Conservation (phyloP, 2,113 vertebrate species). For the Chrysemys picta region DNA sequence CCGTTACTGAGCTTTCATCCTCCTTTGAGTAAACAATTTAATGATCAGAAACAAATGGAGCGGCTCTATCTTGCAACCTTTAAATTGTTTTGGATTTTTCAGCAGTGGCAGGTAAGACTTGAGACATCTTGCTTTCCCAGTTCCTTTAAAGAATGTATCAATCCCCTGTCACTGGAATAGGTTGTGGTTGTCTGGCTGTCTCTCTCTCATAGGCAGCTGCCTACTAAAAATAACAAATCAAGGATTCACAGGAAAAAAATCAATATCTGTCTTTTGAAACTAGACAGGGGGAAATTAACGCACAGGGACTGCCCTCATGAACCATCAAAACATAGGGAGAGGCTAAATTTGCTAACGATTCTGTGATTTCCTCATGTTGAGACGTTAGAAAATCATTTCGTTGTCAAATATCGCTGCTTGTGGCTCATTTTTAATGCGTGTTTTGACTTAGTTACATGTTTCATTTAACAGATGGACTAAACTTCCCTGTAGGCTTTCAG, state of each 20-base stretch:
- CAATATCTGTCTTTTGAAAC: background rate
- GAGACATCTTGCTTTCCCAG: conserved; percentile 31
- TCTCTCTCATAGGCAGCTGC: conserved; percentile 21
- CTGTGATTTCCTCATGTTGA: background rate
- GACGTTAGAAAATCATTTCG: fast-evolving
- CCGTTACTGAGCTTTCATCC: background rate
- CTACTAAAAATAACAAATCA: conserved; percentile 60
- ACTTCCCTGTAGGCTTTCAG: background rate
- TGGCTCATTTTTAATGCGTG: background rate
- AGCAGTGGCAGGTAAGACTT: conserved; percentile 8
- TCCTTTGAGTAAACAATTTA: background rate
- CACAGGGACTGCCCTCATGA: background rate
- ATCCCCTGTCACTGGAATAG: conserved; percentile 16
- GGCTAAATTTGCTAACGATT: background rate
- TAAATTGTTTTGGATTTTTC: background rate
- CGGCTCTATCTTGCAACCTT: background rate
- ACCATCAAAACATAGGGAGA: background rate
- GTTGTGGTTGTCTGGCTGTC: conserved; percentile 52
- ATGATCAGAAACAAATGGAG: background rate
- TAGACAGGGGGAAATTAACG: fast-evolving
- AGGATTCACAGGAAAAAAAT: conserved; percentile 46
- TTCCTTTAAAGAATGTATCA: conserved; percentile 60
- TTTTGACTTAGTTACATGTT: background rate
- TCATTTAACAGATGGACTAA: background rate
- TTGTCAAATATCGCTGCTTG: background rate